These are phyloP conservation scores for Plecturocebus donacophilus DNA, from an alignment of 2,113 vertebrate genomes.

Conservation along the genomic window DNA sequence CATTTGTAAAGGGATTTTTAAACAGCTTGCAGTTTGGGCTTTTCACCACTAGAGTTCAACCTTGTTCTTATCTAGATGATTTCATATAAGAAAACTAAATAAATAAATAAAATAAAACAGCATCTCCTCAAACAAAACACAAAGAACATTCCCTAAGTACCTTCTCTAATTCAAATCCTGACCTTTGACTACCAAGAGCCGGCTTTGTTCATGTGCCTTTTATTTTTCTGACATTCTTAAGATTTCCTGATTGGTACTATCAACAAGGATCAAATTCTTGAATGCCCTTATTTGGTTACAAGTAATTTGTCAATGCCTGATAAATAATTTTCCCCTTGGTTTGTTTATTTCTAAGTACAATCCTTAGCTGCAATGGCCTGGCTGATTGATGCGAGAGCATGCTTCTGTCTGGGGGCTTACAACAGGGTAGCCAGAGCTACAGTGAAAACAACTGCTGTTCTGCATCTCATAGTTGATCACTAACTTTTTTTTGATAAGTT, in stretches of 20 bases:
- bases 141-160: slow-evolving; percentile 6
- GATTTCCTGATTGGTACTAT: neutral
- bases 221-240: neutral
- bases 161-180: slow-evolving; percentile 31
- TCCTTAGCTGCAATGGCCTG: neutral
- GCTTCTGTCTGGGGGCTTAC: neutral
- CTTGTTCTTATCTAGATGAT: slow-evolving; percentile 86
- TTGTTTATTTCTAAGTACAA: neutral
- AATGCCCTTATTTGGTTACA: neutral
- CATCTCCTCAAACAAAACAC: neutral
- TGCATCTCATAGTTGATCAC: neutral
- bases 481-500: neutral
- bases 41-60: slow-evolving; percentile 92
- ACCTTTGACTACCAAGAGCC: slow-evolving; percentile 50
- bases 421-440: neutral
- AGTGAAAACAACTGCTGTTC: neutral
- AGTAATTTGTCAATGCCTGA: slow-evolving; percentile 26
- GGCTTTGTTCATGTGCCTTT: neutral
- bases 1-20: neutral
- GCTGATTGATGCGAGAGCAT: neutral
- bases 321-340: slow-evolving; percentile 18
- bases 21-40: slow-evolving; percentile 55
- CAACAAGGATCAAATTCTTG: neutral
- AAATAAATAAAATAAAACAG: neutral
- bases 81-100: neutral